Base-by-base conservation (phyloP, 2,113 vertebrate genomes). In the Puntigrus tetrazona region DNA sequence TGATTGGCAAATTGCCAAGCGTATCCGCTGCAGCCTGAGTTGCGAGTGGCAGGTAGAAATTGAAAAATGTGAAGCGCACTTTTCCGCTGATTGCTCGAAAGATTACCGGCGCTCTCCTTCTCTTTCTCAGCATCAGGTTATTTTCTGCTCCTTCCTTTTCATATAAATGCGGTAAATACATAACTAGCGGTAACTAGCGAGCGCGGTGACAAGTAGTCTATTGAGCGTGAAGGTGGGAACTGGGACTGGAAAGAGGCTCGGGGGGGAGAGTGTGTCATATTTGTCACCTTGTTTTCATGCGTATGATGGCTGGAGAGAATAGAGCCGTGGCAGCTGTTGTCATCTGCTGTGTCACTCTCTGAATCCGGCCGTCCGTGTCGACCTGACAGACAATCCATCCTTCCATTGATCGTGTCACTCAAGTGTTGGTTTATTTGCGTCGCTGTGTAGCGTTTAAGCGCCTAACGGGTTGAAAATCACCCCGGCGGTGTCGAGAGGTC, bases 1-100 rank as follows among this genome's bases (percentile, higher is more conserved):
- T 91, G 90, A 91, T 87, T 91, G 90, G 88, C 90, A 89, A 91
- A 89, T 91, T 89, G 88, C 90, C 86, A 82, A 83, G 85, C 83
- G 52, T 83, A 88, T 88, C 87, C 83, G 82, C 88, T 86, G 78
- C 43, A 78, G 73, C 78, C 86, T 82, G 45, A 50, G 74, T 50
- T 83, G 77, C 76, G 67, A 84, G 86, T 91, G 90, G 90, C 90
- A 91, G 90, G 90, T 91, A 91, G 85, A 90, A 90, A 91, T 90
- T 91, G 90, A 88, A 89, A 91, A 91, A 91, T 91, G 89, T 85
- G 90, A 90, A 90, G 82, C 84, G 81, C 84, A 86, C 88, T 90
- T 89, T 90, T 86, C 86, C 79, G 86, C 81, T 88, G 88, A 90
- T 90, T 89, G 88, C 88, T 78, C 82, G 59, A 83, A 73, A 87